A percentile compares a stretch with the other conserved stretches of the same genome.
Evolutionary conservation across 2,888 invertebrate species (phyloP).

Genomic region (Drosophila kokeensis): DNA sequence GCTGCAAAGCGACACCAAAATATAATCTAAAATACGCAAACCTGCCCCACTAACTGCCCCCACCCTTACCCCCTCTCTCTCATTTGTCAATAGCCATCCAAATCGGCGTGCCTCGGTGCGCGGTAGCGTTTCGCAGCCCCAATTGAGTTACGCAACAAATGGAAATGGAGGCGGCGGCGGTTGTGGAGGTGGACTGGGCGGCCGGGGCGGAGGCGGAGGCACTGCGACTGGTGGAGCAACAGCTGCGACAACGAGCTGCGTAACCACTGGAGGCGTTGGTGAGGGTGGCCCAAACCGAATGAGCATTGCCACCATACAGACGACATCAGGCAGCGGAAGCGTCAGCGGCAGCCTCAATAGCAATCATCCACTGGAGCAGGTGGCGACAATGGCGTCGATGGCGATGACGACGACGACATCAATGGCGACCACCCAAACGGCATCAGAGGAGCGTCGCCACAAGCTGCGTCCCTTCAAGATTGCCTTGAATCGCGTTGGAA

Average conservation of each 20-base stretch:
- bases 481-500: constrained; percentile 87
- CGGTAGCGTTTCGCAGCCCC: constrained; percentile 82
- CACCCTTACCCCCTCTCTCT: background rate
- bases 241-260: constrained; percentile 60
- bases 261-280: constrained; percentile 85
- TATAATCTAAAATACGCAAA: constrained; percentile 53
- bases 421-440: constrained; percentile 86
- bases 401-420: constrained; percentile 78
- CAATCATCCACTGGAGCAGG: constrained; percentile 7
- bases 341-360: constrained; percentile 28
- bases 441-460: constrained; percentile 88
- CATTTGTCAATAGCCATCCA: constrained; percentile 68
- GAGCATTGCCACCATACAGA: constrained; percentile 23
- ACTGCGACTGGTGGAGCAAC: constrained; percentile 1
- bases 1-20: constrained; percentile 31
- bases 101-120: constrained; percentile 82
- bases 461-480: constrained; percentile 87
- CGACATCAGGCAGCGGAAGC: constrained; percentile 37
- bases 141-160: constrained; percentile 86
- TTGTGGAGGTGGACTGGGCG: background rate
- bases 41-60: constrained; percentile 4
- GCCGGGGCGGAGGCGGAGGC: constrained; percentile 12
- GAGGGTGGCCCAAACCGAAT: constrained; percentile 66
- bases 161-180: constrained; percentile 82
- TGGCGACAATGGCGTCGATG: constrained; percentile 37